Evolutionary conservation across 2,888 invertebrate species (phyloP).

Genomic region (Coenonympha arcania): DNA sequence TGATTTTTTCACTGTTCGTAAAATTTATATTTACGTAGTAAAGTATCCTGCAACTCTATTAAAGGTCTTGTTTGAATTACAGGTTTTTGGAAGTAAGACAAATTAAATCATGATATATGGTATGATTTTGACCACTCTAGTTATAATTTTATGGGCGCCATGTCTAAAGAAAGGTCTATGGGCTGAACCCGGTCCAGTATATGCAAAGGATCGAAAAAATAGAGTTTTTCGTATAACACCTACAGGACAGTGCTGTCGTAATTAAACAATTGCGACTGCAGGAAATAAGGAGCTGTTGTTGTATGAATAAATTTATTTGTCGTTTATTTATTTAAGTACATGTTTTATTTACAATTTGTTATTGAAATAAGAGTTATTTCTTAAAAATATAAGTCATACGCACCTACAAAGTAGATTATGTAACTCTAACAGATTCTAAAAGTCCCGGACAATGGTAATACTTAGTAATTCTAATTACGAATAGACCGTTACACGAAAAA

Average conservation of each 20-base stretch:
- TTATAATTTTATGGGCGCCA: slow-evolving; percentile 46
- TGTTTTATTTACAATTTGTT: too few species aligned
- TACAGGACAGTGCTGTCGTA: slow-evolving; percentile 43
- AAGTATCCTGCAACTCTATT: neutral
- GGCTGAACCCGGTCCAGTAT: slow-evolving; percentile 39
- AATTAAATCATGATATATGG: slow-evolving; percentile 39
- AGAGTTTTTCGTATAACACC: slow-evolving; percentile 45
- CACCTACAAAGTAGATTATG: too few species aligned
- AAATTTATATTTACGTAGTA: neutral
- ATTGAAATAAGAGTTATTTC: too few species aligned
- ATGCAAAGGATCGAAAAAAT: slow-evolving; percentile 49
- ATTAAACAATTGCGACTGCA: slow-evolving; percentile 3
- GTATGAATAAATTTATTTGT: neutral
- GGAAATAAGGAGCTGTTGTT: neutral
- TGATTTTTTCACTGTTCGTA: too few species aligned
- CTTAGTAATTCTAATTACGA: too few species aligned
- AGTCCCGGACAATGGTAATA: too few species aligned
- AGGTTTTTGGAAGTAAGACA: neutral
- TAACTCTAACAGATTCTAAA: too few species aligned
- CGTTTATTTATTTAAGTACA: too few species aligned
- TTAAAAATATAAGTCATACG: too few species aligned
- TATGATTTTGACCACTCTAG: slow-evolving; percentile 34
- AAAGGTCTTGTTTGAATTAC: neutral
- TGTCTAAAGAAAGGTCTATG: slow-evolving; percentile 44
- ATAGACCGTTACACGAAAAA: too few species aligned